Conservation (phyloP, 2,113 vertebrate species). For the Scartelaos histophorus region DNA sequence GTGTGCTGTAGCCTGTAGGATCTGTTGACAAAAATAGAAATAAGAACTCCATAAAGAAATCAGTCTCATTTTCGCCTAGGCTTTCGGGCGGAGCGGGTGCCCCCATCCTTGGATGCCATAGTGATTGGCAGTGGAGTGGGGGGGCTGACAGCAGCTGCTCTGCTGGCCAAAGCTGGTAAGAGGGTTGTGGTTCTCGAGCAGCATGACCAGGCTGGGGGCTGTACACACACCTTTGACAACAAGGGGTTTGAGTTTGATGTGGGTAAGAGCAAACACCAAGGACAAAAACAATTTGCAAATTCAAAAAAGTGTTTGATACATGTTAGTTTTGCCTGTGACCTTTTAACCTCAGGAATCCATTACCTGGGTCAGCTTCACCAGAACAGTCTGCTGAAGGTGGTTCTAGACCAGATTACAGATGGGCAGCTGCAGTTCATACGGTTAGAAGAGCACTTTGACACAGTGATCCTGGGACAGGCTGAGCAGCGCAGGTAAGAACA, state of each 20-base stretch:
- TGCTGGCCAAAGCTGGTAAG: constrained; percentile 79
- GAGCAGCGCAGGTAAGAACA: constrained; percentile 50
- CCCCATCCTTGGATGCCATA: constrained; percentile 72
- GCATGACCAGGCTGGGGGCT: constrained; percentile 82
- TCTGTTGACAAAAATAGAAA: background rate
- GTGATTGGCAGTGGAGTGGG: constrained; percentile 85
- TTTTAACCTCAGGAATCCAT: constrained; percentile 76
- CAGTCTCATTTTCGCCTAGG: constrained; percentile 44
- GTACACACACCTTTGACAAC: constrained; percentile 82
- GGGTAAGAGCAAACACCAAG: constrained; percentile 66
- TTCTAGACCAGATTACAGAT: constrained; percentile 83
- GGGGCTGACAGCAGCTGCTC: constrained; percentile 73
- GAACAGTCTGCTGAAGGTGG: constrained; percentile 76
- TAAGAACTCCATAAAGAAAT: background rate
- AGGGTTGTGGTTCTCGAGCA: constrained; percentile 82
- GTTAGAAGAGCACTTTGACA: constrained; percentile 81
- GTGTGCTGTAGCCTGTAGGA: too few relatives aligned
- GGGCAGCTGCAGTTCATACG: constrained; percentile 81
- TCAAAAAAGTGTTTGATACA: background rate
- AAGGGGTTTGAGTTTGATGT: constrained; percentile 82
- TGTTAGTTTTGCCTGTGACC: background rate
- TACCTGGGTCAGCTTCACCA: constrained; percentile 84
- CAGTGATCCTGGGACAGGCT: constrained; percentile 64
- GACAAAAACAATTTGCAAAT: background rate
- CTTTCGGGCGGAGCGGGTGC: constrained; percentile 71